Conservation (phyloP, 2,888 invertebrate species). For the Drosophila pseudotalamancana region DNA sequence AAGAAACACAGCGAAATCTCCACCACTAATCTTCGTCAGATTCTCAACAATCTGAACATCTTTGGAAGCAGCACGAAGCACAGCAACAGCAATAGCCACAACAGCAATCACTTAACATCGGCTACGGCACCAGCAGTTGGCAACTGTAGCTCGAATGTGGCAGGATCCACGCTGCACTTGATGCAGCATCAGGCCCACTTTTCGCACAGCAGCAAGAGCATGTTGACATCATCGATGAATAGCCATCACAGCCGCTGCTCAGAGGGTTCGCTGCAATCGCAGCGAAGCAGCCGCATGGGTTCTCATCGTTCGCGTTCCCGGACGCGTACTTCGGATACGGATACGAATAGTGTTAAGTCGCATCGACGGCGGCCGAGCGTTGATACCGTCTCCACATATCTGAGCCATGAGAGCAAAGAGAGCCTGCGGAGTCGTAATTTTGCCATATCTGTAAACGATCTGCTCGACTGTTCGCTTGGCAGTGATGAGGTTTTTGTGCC, state of each 20-base stretch:
- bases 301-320: conserved; percentile 83
- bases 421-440: conserved; percentile 86
- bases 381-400: conserved; percentile 94
- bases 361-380: conserved; percentile 92
- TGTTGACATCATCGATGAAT: conserved; percentile 82
- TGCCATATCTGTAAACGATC: conserved; percentile 87
- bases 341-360: conserved; percentile 89
- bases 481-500: conserved; percentile 89
- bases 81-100: conserved; percentile 31
- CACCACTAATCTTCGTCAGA: conserved; percentile 89
- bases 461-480: conserved; percentile 89
- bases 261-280: conserved; percentile 82
- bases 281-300: conserved; percentile 79
- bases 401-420: conserved; percentile 93
- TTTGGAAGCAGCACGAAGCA: conserved; percentile 85
- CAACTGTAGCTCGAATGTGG: conserved; percentile 23
- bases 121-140: too few species aligned
- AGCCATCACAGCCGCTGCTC: conserved; percentile 84
- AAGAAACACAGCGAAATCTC: conserved; percentile 83
- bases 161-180: conserved; percentile 50
- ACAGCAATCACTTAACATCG: conserved; percentile 23
- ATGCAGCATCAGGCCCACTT: conserved; percentile 72
- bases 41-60: conserved; percentile 92
- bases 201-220: conserved; percentile 79
- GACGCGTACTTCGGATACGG: conserved; percentile 84